Conservation (phyloP, 2,113 vertebrate species). For the Microtus oregoni region DNA sequence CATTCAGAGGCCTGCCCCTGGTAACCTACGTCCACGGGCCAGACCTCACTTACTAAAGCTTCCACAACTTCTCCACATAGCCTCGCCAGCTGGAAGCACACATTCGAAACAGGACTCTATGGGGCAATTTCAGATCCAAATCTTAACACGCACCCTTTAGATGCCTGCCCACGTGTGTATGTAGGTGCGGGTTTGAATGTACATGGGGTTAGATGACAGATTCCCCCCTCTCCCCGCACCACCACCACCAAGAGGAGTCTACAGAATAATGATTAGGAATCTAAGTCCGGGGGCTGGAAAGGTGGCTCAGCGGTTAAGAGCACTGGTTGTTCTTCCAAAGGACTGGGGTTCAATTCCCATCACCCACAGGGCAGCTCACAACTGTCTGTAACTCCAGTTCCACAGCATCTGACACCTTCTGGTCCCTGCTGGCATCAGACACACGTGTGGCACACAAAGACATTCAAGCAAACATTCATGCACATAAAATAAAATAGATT, state of each 20-base stretch:
- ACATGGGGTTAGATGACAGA: neutral
- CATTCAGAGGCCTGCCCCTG: neutral
- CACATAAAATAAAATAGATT: no score
- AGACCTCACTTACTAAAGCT: neutral
- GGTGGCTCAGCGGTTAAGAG: no score
- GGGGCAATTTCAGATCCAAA: neutral
- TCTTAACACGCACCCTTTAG: neutral
- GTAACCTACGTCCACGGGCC: neutral
- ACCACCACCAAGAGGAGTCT: no score
- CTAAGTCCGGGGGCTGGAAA: no score
- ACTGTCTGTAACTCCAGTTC: no score
- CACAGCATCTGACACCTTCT: no score
- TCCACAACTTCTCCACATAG: neutral
- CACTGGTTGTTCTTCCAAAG: no score
- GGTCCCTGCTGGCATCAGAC: no score
- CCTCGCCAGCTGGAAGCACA: neutral
- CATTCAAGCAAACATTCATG: no score
- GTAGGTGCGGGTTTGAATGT: neutral
- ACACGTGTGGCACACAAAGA: no score
- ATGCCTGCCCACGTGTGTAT: neutral
- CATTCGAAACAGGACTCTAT: neutral
- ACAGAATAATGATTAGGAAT: neutral
- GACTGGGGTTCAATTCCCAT: no score
- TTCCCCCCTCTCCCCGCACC: neutral
- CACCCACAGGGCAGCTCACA: no score